These are phyloP conservation scores for Luffia ferchaultella DNA, from an alignment of 2,888 invertebrate genomes.

Conservation along the genomic window DNA sequence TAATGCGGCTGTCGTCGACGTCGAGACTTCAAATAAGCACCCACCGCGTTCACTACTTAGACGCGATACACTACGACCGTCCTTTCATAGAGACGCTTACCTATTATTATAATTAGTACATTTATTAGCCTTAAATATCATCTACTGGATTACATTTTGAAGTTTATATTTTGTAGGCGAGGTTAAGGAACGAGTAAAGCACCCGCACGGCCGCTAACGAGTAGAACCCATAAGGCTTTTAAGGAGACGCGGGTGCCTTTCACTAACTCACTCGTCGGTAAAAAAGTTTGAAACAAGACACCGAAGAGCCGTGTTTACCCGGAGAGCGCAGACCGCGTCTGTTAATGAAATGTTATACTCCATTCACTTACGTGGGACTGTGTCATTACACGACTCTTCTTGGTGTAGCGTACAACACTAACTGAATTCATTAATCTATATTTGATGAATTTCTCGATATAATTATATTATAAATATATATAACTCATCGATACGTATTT, in stretches of 20 bases:
- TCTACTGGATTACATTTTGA: background rate
- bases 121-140: too few species aligned
- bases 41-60: background rate
- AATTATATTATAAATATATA: too few species aligned
- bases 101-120: too few species aligned
- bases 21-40: slow-evolving; percentile 1
- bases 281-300: slow-evolving; percentile 53
- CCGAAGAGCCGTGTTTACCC: slow-evolving; percentile 38
- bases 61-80: too few species aligned
- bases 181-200: background rate
- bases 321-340: too few species aligned
- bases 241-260: slow-evolving; percentile 38
- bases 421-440: too few species aligned
- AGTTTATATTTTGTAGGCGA: background rate
- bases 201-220: slow-evolving; percentile 32
- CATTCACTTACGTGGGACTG: slow-evolving; percentile 44
- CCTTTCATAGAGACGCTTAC: too few species aligned
- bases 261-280: slow-evolving; percentile 35
- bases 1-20: slow-evolving; percentile 36
- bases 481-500: too few species aligned
- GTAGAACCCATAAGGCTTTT: slow-evolving; percentile 52
- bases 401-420: too few species aligned
- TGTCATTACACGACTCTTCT: background rate
- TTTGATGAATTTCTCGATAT: too few species aligned
- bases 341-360: slow-evolving; percentile 52